These are phyloP conservation scores for Acutogordius australiensis DNA, from an alignment of 2,888 invertebrate genomes.

Conservation along the genomic window DNA sequence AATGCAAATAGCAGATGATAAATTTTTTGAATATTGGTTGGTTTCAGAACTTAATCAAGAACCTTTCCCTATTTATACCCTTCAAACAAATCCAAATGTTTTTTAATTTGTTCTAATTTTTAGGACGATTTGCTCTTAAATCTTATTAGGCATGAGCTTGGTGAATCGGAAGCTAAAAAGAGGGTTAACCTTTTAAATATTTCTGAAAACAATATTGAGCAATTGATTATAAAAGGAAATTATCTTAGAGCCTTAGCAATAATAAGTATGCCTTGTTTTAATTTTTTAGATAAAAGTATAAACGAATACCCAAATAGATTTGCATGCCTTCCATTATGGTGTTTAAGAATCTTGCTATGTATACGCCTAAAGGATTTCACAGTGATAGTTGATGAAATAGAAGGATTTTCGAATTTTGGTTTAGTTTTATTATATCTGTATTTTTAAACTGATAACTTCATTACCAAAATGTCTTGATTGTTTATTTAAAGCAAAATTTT, in stretches of 20 bases:
- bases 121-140: background rate
- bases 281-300: background rate
- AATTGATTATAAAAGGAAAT: background rate
- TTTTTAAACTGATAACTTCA: background rate
- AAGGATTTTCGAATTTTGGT: background rate
- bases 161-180: background rate
- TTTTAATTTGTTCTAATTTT: no score
- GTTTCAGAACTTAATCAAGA: no score
- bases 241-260: background rate
- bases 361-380: background rate
- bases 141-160: background rate
- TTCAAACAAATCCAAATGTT: no score
- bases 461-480: no score
- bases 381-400: background rate
- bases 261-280: background rate
- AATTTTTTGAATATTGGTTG: no score
- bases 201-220: background rate
- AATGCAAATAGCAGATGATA: no score
- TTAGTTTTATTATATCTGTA: background rate
- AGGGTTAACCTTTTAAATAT: background rate
- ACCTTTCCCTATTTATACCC: no score
- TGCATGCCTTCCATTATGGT: background rate
- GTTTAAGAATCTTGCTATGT: background rate
- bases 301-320: background rate
- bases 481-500: background rate